These are phyloP conservation scores for Aricia artaxerxes DNA, from an alignment of 2,888 invertebrate species.

Conservation along the genomic window DNA sequence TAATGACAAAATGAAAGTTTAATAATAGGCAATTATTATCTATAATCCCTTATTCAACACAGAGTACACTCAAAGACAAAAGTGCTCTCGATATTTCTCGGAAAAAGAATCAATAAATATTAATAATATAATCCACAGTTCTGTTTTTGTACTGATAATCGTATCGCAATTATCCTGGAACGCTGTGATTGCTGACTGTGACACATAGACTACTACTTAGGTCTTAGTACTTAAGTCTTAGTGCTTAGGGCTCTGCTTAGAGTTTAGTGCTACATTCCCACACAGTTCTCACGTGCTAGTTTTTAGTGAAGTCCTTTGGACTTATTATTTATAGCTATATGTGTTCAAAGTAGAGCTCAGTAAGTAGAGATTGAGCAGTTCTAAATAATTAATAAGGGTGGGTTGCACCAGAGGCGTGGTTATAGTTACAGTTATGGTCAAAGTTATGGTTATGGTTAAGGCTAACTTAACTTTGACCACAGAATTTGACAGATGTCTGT, in stretches of 20 bases:
- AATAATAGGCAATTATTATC: conserved; percentile 4
- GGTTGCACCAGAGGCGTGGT: no score
- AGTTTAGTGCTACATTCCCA: not conserved
- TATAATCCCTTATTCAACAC: not conserved
- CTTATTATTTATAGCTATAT: not conserved
- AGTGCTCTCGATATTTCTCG: not conserved
- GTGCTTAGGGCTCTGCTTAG: not conserved
- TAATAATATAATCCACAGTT: conserved; percentile 5
- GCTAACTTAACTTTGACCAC: no score
- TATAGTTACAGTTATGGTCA: no score
- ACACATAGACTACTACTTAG: not conserved
- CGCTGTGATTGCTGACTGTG: conserved; percentile 39
- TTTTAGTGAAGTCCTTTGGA: not conserved
- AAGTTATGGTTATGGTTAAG: no score
- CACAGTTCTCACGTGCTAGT: not conserved
- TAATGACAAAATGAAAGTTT: not conserved
- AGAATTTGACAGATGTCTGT: no score
- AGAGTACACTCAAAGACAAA: not conserved
- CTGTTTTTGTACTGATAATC: not conserved
- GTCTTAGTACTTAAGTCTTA: not conserved
- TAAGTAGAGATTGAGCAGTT: not conserved
- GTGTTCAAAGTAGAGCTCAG: not conserved
- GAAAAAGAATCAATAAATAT: conserved; percentile 7
- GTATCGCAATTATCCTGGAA: conserved; percentile 43
- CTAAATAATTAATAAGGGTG: not conserved